Conservation (phyloP, 2,113 vertebrate genomes). For the Eulemur macaco region DNA sequence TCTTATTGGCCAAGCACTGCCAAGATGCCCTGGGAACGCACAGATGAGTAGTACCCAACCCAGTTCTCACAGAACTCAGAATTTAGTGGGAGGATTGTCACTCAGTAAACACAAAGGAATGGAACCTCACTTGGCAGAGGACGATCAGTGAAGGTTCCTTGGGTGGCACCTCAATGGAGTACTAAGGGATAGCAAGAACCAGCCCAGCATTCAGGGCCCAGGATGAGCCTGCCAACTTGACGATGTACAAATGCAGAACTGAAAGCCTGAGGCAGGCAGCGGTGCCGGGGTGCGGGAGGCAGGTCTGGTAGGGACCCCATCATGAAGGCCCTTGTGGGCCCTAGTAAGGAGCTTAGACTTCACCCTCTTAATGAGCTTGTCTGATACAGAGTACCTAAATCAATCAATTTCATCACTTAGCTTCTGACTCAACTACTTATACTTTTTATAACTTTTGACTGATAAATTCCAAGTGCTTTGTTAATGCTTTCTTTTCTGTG, state of each 20-base stretch:
- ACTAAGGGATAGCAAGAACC: neutral
- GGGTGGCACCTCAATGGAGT: neutral
- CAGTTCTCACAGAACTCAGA: neutral
- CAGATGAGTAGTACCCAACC: neutral
- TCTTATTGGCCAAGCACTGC: neutral
- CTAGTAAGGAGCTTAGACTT: neutral
- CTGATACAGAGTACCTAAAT: neutral
- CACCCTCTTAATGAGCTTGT: neutral
- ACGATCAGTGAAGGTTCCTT: no score
- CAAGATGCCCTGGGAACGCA: neutral
- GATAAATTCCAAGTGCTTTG: neutral
- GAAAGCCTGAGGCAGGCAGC: neutral
- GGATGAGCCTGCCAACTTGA: neutral
- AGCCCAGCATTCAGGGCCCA: neutral
- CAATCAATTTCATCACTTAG: neutral
- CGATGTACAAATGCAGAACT: neutral
- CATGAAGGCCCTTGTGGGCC: neutral
- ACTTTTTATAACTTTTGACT: neutral
- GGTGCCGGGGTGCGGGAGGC: no score
- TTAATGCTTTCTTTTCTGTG: neutral
- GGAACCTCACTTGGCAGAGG: neutral
- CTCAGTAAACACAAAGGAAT: neutral
- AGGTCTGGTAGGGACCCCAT: accelerated
- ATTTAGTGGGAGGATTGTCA: neutral
- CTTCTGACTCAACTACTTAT: neutral